These are phyloP conservation scores for Diglossa cyanea DNA, from an alignment of 2,797 vertebrate genomes.

Conservation along the genomic window DNA sequence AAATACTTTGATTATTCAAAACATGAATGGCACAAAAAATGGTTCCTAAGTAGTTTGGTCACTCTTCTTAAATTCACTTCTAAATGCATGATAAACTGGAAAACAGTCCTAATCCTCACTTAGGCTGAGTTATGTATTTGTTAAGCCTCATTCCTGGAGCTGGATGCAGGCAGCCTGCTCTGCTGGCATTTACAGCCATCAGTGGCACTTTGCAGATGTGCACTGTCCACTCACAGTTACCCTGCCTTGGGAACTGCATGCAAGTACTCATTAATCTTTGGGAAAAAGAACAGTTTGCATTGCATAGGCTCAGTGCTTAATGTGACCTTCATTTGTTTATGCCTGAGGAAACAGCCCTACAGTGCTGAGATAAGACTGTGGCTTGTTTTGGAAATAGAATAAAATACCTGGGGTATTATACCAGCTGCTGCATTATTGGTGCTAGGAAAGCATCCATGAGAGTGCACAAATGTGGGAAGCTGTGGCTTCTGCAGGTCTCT, in stretches of 20 bases:
- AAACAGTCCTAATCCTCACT: neutral
- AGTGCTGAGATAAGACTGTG: neutral
- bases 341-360: neutral
- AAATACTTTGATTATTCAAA: neutral
- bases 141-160: neutral
- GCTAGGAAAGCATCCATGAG: neutral
- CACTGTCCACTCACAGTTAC: neutral
- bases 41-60: neutral
- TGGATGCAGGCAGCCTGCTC: neutral
- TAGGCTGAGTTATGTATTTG: accelerated
- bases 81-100: neutral
- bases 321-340: neutral
- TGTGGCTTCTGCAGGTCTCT: neutral
- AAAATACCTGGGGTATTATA: neutral
- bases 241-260: neutral
- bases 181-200: neutral
- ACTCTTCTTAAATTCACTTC: neutral
- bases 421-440: neutral
- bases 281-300: neutral
- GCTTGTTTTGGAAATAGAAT: neutral
- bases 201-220: neutral
- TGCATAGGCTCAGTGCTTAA: accelerated
- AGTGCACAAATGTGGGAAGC: neutral
- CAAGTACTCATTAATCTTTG: accelerated
- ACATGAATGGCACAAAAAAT: neutral